Conservation (phyloP, 2,888 invertebrate species). For the Pseudococcus longispinus region DNA sequence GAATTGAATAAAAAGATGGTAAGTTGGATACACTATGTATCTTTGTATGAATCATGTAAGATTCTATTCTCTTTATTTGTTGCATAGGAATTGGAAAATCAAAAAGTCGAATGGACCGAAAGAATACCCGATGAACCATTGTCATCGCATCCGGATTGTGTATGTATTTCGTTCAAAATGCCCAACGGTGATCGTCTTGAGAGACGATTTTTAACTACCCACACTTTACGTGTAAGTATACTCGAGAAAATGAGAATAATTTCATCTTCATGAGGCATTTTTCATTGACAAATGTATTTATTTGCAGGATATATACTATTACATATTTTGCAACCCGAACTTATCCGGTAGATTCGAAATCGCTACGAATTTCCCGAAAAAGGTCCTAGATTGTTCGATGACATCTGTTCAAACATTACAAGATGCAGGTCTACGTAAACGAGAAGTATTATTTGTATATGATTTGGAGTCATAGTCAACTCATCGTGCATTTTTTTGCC, state of each 20-base stretch:
- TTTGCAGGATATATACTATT: conserved; percentile 88
- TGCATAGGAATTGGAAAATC: conserved; percentile 69
- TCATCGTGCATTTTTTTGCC: neutral
- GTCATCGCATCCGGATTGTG: conserved; percentile 71
- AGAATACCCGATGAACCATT: conserved; percentile 80
- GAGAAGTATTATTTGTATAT: conserved; percentile 92
- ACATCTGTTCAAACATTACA: conserved; percentile 69
- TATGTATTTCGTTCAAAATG: conserved; percentile 88
- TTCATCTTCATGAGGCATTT: neutral
- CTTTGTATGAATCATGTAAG: neutral
- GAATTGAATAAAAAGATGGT: conserved; percentile 48
- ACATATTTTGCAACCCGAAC: conserved; percentile 92
- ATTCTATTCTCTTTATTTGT: neutral
- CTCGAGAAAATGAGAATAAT: neutral
- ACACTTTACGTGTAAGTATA: conserved; percentile 80
- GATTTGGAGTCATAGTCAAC: conserved; percentile 78
- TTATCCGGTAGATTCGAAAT: conserved; percentile 94
- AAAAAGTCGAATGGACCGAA: conserved; percentile 72
- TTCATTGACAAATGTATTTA: neutral
- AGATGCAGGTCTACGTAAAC: conserved; percentile 83
- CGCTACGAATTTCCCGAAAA: conserved; percentile 92
- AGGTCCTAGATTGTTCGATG: conserved; percentile 73
- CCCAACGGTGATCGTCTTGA: conserved; percentile 89
- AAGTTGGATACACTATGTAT: neutral
- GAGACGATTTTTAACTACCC: conserved; percentile 79